Percentiles rank a stretch among this genome's conserved stretches.
Evolutionary conservation across 2,797 vertebrate species (phyloP).

Genomic region (Picus viridis): DNA sequence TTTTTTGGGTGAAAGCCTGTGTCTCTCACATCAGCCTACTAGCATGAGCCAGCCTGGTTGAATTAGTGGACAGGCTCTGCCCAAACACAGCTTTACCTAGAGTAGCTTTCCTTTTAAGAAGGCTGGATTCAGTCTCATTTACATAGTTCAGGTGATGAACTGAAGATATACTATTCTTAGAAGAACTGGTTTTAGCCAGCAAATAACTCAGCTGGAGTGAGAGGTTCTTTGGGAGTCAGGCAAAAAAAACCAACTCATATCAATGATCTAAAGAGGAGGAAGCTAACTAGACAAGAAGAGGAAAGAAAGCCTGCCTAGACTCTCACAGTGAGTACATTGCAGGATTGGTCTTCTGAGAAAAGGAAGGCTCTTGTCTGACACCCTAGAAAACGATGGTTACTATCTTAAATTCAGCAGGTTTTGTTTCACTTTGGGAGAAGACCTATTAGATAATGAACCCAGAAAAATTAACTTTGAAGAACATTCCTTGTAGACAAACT

Average conservation of each 20-base stretch:
- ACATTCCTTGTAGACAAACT: not conserved
- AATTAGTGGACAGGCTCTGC: not conserved
- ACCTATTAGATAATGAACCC: not conserved
- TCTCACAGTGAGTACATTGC: not conserved
- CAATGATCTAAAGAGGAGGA: not conserved
- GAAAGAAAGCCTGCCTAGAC: not conserved
- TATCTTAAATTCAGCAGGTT: not conserved
- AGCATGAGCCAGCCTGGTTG: not conserved
- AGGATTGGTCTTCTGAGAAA: not conserved
- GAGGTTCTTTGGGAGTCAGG: not conserved
- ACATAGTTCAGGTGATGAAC: conserved; percentile 54
- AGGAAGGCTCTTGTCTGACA: not conserved
- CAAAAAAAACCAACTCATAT: not conserved
- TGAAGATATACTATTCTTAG: not conserved
- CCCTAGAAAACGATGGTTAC: not conserved
- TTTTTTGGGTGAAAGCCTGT: not conserved
- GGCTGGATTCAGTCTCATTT: conserved; percentile 38
- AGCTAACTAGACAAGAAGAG: not conserved
- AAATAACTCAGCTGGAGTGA: not conserved
- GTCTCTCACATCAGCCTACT: not conserved
- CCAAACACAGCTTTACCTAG: not conserved
- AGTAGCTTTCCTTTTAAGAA: conserved; percentile 22
- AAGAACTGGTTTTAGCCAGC: conserved; percentile 12
- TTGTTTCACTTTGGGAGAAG: not conserved
- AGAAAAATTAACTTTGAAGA: not conserved